Evolutionary conservation across 1,140 invertebrate genomes (phyloP).

Genomic region (Bacillus rossius): DNA sequence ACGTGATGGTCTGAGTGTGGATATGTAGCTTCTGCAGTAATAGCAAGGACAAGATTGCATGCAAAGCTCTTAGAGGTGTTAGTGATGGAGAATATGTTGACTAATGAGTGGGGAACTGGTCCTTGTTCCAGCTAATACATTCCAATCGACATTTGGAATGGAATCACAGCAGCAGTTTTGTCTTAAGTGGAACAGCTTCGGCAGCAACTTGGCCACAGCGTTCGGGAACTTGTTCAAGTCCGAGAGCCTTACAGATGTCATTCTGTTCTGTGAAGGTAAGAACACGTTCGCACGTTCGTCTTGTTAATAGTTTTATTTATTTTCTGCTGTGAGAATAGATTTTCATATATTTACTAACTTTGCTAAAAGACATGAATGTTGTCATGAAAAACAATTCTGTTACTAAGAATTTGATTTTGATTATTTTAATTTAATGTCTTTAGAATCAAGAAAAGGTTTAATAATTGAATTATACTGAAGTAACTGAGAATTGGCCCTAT

Average conservation of each 20-base stretch:
- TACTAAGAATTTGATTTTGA: no score
- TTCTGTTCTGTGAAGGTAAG: conserved; percentile 84
- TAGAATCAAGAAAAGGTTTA: no score
- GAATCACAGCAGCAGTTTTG: conserved; percentile 87
- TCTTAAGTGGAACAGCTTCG: conserved; percentile 89
- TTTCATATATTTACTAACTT: background rate
- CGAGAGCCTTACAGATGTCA: conserved; percentile 84
- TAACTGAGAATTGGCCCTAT: no score
- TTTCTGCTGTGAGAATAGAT: background rate
- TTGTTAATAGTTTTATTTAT: background rate
- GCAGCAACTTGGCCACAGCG: conserved; percentile 78
- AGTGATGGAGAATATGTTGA: no score
- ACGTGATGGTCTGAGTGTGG: no score
- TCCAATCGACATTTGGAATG: conserved; percentile 56
- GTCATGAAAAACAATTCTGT: no score
- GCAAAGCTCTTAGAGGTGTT: no score
- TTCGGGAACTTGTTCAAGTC: conserved; percentile 86
- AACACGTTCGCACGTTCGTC: conserved; percentile 15
- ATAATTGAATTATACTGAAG: no score
- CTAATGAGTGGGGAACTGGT: no score
- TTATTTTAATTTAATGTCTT: no score
- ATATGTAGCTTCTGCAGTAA: no score
- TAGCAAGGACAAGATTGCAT: no score
- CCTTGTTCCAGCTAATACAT: conserved; percentile 33
- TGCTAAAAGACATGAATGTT: background rate